Conservation (phyloP, 2,888 invertebrate genomes). For the Elmis aenea region DNA sequence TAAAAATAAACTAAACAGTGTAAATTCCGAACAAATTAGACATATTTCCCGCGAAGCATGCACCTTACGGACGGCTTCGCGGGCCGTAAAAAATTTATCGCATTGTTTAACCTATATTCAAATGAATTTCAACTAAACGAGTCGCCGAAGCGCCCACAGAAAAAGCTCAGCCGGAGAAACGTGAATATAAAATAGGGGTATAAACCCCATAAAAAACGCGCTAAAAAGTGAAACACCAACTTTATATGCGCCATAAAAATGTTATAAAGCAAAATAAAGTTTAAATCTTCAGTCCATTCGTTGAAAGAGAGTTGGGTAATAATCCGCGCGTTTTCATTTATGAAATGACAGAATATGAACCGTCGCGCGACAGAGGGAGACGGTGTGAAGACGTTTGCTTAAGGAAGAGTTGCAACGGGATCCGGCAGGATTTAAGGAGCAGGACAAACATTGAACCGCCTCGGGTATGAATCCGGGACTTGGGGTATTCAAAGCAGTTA, state of each 20-base stretch:
- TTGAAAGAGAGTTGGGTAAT: conserved; percentile 17
- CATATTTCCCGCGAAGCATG: too few relatives aligned
- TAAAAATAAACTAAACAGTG: too few relatives aligned
- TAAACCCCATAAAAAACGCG: conserved; percentile 15
- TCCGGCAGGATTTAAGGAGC: conserved; percentile 17
- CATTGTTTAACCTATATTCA: conserved; percentile 11
- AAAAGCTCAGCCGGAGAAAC: conserved; percentile 6
- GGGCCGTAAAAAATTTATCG: conserved; percentile 11
- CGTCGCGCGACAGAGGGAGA: conserved; percentile 7
- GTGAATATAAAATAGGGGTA: conserved; percentile 15
- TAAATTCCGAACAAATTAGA: too few relatives aligned
- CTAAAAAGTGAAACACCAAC: conserved; percentile 21
- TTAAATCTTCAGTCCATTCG: conserved; percentile 20
- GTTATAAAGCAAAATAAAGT: conserved; percentile 21
- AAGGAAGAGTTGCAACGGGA: conserved; percentile 3
- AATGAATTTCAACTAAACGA: conserved; percentile 18
- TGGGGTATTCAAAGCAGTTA: conserved; percentile 18
- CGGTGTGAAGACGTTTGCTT: conserved; percentile 2
- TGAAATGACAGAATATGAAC: conserved; percentile 12
- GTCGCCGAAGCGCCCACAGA: conserved; percentile 6
- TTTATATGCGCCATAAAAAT: conserved; percentile 18
- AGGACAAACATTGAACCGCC: conserved; percentile 18
- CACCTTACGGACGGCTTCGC: too few relatives aligned
- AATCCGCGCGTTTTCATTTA: conserved; percentile 11
- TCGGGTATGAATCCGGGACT: conserved; percentile 14